Evolutionary conservation across 2,113 vertebrate genomes (phyloP).

Genomic region (Pogonocichla stellata): DNA sequence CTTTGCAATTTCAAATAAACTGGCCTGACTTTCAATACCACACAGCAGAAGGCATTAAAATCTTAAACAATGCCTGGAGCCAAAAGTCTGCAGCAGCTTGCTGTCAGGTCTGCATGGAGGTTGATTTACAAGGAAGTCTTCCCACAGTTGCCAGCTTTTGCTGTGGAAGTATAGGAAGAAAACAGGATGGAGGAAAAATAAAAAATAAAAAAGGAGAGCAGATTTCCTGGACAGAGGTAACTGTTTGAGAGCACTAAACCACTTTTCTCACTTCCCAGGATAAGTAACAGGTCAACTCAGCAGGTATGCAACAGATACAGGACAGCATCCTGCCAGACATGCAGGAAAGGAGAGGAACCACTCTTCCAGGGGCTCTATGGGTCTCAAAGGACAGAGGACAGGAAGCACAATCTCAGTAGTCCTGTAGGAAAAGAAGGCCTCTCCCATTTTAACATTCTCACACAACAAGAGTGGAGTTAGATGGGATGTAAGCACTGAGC

Average conservation of each 20-base stretch:
- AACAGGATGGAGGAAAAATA: background rate
- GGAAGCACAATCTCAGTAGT: background rate
- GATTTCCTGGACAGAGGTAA: background rate
- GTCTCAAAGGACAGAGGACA: background rate
- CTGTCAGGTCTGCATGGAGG: background rate
- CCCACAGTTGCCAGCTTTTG: background rate
- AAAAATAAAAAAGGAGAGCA: background rate
- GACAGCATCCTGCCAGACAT: background rate
- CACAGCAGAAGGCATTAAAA: constrained; percentile 11
- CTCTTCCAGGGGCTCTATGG: background rate
- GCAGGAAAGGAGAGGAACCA: background rate
- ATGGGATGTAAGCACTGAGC: background rate
- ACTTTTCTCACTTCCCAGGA: background rate
- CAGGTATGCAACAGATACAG: background rate
- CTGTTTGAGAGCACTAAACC: background rate
- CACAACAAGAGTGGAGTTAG: background rate
- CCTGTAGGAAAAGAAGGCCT: background rate
- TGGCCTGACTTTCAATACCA: constrained; percentile 1
- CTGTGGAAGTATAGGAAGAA: background rate
- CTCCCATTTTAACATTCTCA: background rate
- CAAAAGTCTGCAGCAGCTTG: background rate
- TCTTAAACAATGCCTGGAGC: constrained; percentile 1
- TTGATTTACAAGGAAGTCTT: constrained; percentile 1
- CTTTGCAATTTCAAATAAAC: background rate
- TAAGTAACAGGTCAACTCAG: background rate